A percentile compares a stretch with the other conserved stretches of the same genome.
phyloP scores from a whole-genome alignment of 2,797 vertebrate species.

The Leptoclinus maculatus region DNA sequence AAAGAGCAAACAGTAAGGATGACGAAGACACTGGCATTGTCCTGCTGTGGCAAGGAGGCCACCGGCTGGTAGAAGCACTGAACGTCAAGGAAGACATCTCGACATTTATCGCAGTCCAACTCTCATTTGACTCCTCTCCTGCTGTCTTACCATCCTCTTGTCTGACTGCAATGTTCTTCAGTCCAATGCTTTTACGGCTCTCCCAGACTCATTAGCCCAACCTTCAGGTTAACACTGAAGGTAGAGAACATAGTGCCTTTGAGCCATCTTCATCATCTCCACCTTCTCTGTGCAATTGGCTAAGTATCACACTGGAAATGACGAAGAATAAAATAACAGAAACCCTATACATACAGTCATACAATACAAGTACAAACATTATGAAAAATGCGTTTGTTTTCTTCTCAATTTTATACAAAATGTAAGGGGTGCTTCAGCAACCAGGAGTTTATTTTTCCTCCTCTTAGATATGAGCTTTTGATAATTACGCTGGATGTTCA shows the following conservation, averaged over 20 bases:
- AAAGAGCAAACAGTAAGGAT: constrained; percentile 67
- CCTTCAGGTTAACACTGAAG: constrained; percentile 23
- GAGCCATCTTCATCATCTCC: constrained; percentile 52
- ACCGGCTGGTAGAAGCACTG: constrained; percentile 60
- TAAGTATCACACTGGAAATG: constrained; percentile 68
- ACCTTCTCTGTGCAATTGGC: constrained; percentile 63
- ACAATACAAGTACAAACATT: constrained; percentile 81
- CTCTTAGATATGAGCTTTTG: constrained; percentile 61
- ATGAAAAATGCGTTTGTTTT: constrained; percentile 74
- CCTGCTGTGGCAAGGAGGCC: constrained; percentile 53
- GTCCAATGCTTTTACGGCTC: constrained; percentile 15
- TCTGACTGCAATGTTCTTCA: constrained; percentile 30
- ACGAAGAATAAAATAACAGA: constrained; percentile 71
- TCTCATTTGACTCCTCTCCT: constrained; percentile 12
- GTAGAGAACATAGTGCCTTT: constrained; percentile 32
- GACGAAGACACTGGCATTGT: constrained; percentile 63
- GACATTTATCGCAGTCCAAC: constrained; percentile 43
- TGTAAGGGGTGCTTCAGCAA: constrained; percentile 64
- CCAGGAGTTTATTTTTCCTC: constrained; percentile 50
- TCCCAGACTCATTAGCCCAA: constrained; percentile 29
- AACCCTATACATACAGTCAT: constrained; percentile 69
- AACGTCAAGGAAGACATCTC: constrained; percentile 70
- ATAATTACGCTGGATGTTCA: constrained; percentile 61
- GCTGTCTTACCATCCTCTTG: constrained; percentile 15
- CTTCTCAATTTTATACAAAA: constrained; percentile 76